A percentile compares a stretch with the other conserved stretches of the same genome.
phyloP scores from a whole-genome alignment of 2,888 invertebrate species.

The Notodromas monacha region DNA sequence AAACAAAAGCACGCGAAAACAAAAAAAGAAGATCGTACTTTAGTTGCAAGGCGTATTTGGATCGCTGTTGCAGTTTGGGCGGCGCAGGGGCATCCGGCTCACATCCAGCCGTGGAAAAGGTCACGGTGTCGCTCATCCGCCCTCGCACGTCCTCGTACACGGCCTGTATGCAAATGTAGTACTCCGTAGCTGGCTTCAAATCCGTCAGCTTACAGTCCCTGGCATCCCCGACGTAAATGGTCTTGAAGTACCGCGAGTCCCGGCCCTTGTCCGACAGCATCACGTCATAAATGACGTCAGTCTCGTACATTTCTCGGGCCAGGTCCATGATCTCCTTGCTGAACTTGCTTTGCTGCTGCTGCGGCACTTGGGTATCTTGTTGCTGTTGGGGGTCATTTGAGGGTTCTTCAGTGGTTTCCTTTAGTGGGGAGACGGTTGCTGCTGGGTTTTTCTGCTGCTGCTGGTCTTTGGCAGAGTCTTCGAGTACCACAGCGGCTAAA shows the following conservation, averaged over 20 bases:
- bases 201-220: slow-evolving; percentile 47
- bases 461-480: no score
- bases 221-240: slow-evolving; percentile 41
- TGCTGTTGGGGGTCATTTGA: no score
- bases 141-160: slow-evolving; percentile 38
- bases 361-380: no score
- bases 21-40: slow-evolving; percentile 9
- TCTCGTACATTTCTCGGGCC: no score
- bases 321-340: no score
- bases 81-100: slow-evolving; percentile 36
- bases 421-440: no score
- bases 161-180: slow-evolving; percentile 40
- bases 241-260: slow-evolving; percentile 51
- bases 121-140: slow-evolving; percentile 36
- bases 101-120: slow-evolving; percentile 44
- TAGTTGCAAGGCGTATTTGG: slow-evolving; percentile 24
- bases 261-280: slow-evolving; percentile 39
- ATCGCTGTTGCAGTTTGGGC: slow-evolving; percentile 33
- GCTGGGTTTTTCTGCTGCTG: no score
- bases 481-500: no score
- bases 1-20: no score
- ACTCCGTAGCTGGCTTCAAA: slow-evolving; percentile 54
- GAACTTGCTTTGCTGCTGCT: no score
- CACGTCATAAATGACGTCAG: no score
- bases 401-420: no score